phyloP scores from a whole-genome alignment of 2,797 vertebrate genomes.

The Myioborus melanocephalus region DNA sequence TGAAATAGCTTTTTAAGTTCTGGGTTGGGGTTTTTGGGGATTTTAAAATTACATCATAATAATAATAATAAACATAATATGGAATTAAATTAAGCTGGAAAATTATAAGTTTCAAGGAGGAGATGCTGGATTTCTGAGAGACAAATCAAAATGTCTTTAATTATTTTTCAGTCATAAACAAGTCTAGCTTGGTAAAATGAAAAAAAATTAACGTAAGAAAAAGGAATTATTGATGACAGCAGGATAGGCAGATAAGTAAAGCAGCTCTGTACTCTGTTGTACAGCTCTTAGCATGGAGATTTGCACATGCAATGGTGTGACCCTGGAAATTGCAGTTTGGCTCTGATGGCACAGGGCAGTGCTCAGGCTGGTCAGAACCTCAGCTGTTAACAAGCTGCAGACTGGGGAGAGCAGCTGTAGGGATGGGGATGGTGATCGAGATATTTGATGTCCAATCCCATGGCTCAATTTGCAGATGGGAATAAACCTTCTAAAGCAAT shows the following conservation, averaged over 20 bases:
- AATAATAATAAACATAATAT: background rate
- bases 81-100: constrained; percentile 48
- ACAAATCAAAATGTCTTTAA: constrained; percentile 40
- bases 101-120: constrained; percentile 23
- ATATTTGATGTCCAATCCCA: background rate
- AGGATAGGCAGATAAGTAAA: background rate
- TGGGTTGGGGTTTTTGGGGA: background rate
- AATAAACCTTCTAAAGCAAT: background rate
- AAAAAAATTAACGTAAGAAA: background rate
- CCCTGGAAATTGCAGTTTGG: background rate
- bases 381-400: background rate
- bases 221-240: background rate
- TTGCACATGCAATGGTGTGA: background rate
- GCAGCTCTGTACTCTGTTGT: accelerated
- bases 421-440: background rate
- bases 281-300: background rate
- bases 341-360: background rate
- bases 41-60: constrained; percentile 48
- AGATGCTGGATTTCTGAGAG: background rate
- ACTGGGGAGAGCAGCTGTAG: background rate
- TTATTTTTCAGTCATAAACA: background rate
- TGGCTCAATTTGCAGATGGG: background rate
- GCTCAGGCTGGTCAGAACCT: background rate
- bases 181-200: background rate
- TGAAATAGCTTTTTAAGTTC: constrained; percentile 12